Percentiles rank a stretch among this genome's conserved stretches.
These are phyloP conservation scores for Calliopum simillimum DNA, from an alignment of 2,888 invertebrate species.

Conservation along the genomic window DNA sequence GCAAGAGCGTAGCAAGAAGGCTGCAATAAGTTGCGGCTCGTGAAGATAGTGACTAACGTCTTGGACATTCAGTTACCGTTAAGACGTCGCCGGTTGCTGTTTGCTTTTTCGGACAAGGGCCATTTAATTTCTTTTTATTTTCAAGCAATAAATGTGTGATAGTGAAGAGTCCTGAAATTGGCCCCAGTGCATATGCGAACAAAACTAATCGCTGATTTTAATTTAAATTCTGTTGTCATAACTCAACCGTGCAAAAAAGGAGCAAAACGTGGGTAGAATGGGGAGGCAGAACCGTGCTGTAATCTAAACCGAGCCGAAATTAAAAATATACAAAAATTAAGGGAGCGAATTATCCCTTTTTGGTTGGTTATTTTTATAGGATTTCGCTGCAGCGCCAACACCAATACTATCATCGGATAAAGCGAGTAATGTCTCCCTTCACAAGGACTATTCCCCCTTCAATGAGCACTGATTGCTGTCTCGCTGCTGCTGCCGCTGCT, in stretches of 20 bases:
- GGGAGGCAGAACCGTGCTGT: neutral
- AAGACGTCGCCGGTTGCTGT: slow-evolving; percentile 61
- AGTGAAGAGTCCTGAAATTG: too few relatives aligned
- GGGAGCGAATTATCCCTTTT: slow-evolving; percentile 52
- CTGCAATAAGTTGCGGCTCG: slow-evolving; percentile 51
- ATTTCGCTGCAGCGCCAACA: slow-evolving; percentile 44
- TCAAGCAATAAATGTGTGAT: too few relatives aligned
- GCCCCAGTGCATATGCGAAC: too few relatives aligned
- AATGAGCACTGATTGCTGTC: slow-evolving; percentile 19
- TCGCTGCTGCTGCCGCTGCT: neutral
- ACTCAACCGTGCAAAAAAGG: neutral
- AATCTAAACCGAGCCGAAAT: slow-evolving; percentile 41
- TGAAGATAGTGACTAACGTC: slow-evolving; percentile 55
- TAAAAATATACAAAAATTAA: slow-evolving; percentile 45
- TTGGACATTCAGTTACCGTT: slow-evolving; percentile 62
- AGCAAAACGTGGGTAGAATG: neutral
- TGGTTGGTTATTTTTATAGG: slow-evolving; percentile 53
- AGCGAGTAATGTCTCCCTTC: slow-evolving; percentile 29
- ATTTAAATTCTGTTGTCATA: neutral
- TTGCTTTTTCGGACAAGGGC: slow-evolving; percentile 32
- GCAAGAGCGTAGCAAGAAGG: slow-evolving; percentile 47
- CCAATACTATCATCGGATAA: slow-evolving; percentile 22
- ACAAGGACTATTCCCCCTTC: slow-evolving; percentile 26
- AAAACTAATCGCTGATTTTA: too few relatives aligned
- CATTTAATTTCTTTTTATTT: neutral